Evolutionary conservation across 2,888 invertebrate genomes (phyloP), one percentile per base, ranked within the genome.

Genomic region (Phorcus lineatus): DNA sequence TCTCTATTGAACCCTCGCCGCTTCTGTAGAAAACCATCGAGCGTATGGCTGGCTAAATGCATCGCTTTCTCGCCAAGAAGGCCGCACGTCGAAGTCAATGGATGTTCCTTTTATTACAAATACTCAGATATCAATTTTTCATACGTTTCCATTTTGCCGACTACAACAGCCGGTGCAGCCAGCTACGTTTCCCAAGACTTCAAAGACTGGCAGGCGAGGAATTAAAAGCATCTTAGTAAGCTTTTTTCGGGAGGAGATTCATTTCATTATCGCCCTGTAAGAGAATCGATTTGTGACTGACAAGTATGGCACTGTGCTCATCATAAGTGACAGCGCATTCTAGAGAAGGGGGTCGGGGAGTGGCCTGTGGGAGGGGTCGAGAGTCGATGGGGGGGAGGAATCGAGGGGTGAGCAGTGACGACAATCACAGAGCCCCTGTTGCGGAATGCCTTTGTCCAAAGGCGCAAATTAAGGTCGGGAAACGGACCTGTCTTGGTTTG

Each of bases 181-280:
- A 67, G 66, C 70, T 31, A 79, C 66, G 75, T 76, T 80, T 82
- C 82, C 78, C 80, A 80, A 70, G 78, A 82, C 80, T 77, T 80
- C 82, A 80, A 80, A 80, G 80, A 67, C 53, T 52, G 54, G 24
- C 76, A 47, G 74, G 79, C 54, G 78, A 70, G 40, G 80, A 82
- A 82, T 82, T 82, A 80, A 82, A 82, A 82, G 82, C 79, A 78
- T 82, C 78, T 80, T 80, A 47, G 67, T 67, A 70, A 55, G 70
- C 67, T 55, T 67, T 74, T 78, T 78, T 79, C 54, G 31, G 55
- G 54, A 55, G 76, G 24, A 54, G 76, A 76, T 76, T 76, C 76
- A 76, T 55, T 36, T 76, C 54, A 76, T 76, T 76, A 76, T 70
- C 70, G 70, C 40, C 40, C 40, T 70, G 24, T 40, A 19, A 40